Evolutionary conservation across 2,888 invertebrate species (phyloP), one percentile per base, ranked within the genome.

Genomic region (Xanthorhoe designata): DNA sequence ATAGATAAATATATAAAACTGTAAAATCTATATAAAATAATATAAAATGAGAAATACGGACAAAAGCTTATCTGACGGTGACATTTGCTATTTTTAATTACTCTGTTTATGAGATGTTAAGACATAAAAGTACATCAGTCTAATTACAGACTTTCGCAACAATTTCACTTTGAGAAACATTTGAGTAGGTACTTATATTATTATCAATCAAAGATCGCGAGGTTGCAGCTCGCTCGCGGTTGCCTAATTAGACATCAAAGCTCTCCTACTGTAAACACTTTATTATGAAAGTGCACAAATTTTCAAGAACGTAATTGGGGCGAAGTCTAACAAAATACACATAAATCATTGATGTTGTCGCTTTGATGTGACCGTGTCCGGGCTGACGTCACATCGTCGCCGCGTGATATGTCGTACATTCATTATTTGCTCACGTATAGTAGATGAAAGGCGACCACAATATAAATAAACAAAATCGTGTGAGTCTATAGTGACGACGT

Each of bases 281-380:
- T 90, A 91, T 90, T 87, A 86, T 86, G 85, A 86, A 85, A 84
- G 87, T 86, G 84, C 85, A 90, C 89, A 86, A 90, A 90, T 89
- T 90, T 90, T 87, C 86, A 78, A 79, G 79, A 81, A 83, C 84
- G 84, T 91, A 92, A 92, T 92, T 92, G 86, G 90, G 83, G 79
- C 86, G 85, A 81, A 84, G 83, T 83, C 81, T 84, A 89, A 90
- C 89, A 89, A 89, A 88, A 90, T 89, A 90, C 81, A 79, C 85
- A 91, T 92, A 92, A 90, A 92, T 92, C 92, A 92, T 86, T 70
- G 76, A 79, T 75, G 83, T 80, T 75, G 76, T 74, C 75, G 82
- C 91, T 92, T 92, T 92, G 92, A 92, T 88, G 91, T 92, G 83
- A 73, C 84, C 89, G 87, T 88, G 90, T 91, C 90, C 88, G 88